Base-by-base conservation (phyloP, 2,797 vertebrate genomes). In the Pitangus sulphuratus region DNA sequence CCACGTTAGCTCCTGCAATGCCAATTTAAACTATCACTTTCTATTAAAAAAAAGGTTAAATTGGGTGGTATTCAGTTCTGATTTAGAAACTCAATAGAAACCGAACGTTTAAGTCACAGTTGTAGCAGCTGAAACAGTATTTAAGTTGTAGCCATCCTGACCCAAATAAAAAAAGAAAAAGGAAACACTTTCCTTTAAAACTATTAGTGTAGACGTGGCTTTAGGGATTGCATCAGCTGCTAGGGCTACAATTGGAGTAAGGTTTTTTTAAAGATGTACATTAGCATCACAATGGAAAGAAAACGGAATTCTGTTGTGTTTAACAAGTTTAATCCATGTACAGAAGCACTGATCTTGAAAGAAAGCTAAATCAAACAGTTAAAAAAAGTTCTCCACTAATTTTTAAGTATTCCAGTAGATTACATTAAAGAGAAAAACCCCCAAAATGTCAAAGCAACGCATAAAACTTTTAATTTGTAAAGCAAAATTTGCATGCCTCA, bases 11-110 rank as follows among this genome's bases (percentile, higher is more conserved):
- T 96, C 69, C 70, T 88, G 65, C 87, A 93, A 93, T 90, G 96
- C 97, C 97, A 97, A 96, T 97, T 97, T 91, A 97, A 97, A 97
- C 97, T 97, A 97, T 94, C 91, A 51, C 48, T 97, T 97, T 96
- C 91, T 95, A 90, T 82, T 91, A 28, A 89, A 78, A 68, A 68
- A 31, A 31, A 62, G 65, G 61, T 68, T 94, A 76, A 77, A 95
- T 76, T 91, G 89, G 78, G 86, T 89, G 64, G 84, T 83, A 94
- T 88, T 95, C 94, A 93, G 90, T 80, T 95, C 84, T 92, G 93
- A 94, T 96, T 97, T 96, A 97, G 88, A 91, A 84, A 93, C 81
- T 96, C 88, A 95, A 87, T 72, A 95, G 91, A 96, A 97, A 97
- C 33, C 40, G 83, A 96, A 94, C 58, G 62, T 96, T 93, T 95